Evolutionary conservation across 2,113 vertebrate species (phyloP), one percentile per base, ranked within the genome.

Genomic region (Burhinus bistriatus): DNA sequence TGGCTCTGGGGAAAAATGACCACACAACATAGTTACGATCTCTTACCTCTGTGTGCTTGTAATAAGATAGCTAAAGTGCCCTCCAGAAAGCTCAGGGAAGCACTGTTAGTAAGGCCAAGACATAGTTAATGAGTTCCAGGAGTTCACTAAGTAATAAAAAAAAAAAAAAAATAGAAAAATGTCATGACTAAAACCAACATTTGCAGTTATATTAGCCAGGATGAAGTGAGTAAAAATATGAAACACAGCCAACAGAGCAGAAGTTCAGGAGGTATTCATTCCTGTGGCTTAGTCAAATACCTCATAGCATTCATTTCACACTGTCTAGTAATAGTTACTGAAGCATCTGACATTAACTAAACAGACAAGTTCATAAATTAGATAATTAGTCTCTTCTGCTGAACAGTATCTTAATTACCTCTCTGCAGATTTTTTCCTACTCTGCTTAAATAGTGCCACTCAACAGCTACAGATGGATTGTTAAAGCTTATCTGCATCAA

Each of bases 231-330:
- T 93, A 95, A 94, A 90, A 68, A 10, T 61, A 49, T 87, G 89
- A 96, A 94, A 90, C 34, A 8, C 3, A 7, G 95, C 89, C 95
- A 96, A 54, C 1, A 14, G 59, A 91, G 86, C 45, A 89, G 77
- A 94, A 87, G 84, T 93, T 95, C 73, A 95, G 76, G 87, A 93
- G 52, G 83, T 78, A 87, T 64, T 93, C 65, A 93, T 93, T 96
- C 80, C 88, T 89, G 83, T 45, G 83, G 89, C 44, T 90, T 83
- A 81, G 47, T 84, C 44, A 95, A 84, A 95, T 89, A 89, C 88
- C 65, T 95, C 93, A 73, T 1, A 69, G 54, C 75, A 45, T 62
- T 83, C 26, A 59, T 92, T 95, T 93, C 80, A 89, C 52, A 59
- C 87, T 66, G 73, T 87, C 93, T 89, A 96, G 89, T 71, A 93